Evolutionary conservation across 2,888 invertebrate species (phyloP).

Genomic region (Mimumesa dahlbomi): DNA sequence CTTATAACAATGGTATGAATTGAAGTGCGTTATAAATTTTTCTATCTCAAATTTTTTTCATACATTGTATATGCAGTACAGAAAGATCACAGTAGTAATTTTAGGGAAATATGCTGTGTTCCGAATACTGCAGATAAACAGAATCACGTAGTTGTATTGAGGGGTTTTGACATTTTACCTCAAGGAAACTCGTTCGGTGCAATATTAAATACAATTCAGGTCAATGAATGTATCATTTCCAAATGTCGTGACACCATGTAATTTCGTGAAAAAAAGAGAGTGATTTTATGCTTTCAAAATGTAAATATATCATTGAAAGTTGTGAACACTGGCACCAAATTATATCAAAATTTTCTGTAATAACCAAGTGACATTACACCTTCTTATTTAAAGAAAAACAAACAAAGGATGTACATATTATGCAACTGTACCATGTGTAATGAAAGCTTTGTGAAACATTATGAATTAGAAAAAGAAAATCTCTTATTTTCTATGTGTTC

Average conservation of each 20-base stretch:
- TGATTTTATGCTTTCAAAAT: slow-evolving; percentile 35
- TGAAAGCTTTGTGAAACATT: slow-evolving; percentile 54
- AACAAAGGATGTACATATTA: slow-evolving; percentile 42
- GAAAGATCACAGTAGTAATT: slow-evolving; percentile 32
- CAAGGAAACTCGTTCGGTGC: slow-evolving; percentile 32
- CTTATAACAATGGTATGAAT: slow-evolving; percentile 35
- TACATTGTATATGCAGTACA: slow-evolving; percentile 40
- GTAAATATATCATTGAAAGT: slow-evolving; percentile 45
- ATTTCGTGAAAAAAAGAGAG: slow-evolving; percentile 23
- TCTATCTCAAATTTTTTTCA: slow-evolving; percentile 54
- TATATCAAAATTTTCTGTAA: slow-evolving; percentile 56
- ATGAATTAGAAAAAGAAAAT: slow-evolving; percentile 48
- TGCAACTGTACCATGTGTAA: slow-evolving; percentile 52
- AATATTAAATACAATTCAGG: slow-evolving; percentile 42
- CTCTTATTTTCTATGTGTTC: slow-evolving; percentile 49
- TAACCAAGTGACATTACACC: slow-evolving; percentile 49
- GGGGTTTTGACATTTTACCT: slow-evolving; percentile 26
- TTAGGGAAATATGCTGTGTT: slow-evolving; percentile 27
- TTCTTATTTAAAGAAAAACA: slow-evolving; percentile 42
- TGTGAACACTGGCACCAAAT: slow-evolving; percentile 47
- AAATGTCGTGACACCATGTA: slow-evolving; percentile 14
- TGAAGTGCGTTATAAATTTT: slow-evolving; percentile 49
- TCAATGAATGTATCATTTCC: slow-evolving; percentile 31
- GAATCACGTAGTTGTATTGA: slow-evolving; percentile 17
- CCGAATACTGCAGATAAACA: slow-evolving; percentile 33